Base-by-base conservation (phyloP, 2,113 vertebrate species). In the Zosterops pallidus region DNA sequence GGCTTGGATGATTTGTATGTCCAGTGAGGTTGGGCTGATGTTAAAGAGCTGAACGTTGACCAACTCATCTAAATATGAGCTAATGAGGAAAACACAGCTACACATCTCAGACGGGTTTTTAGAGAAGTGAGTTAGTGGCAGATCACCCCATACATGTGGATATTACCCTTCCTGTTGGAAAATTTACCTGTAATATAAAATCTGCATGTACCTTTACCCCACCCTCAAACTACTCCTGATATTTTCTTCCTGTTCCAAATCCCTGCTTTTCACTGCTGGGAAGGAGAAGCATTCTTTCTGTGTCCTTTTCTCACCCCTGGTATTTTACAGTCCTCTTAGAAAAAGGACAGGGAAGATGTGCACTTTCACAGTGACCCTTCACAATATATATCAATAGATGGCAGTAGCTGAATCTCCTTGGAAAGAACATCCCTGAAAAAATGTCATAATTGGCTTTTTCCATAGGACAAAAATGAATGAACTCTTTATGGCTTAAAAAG, bases 351-450 rank as follows among this genome's bases (percentile, higher is more conserved):
- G 50, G 59, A 63, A 77, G 44, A 55, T 65, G 53, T 37, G 33
- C 41, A 26, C 23, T 84, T 86, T 49, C 47, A 23, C 33, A 67
- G n/a, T 57, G 70, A 95, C 72, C 75, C 79, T 93, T 95, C 55
- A 49, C 55, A 76, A 7, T 62, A 42, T n/a, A 6, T 71, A 87
- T 90, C 94, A 86, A 88, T 88, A 97, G 96, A 93, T 95, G 95
- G 91, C 81, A 96, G 94, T 74, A 96, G 83, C 49, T 91, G 87
- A 97, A 93, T 79, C 90, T 86, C 77, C 29, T 52, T 11, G 9
- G n/a, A 82, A 86, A 70, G 46, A 74, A 29, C 4, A 12, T 53
- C 63, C 13, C 29, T 76, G 39, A 39, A 37, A 95, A 83, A 96
- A 80, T 59, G 37, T 72, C 74, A 29, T 68, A 67, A 83, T 62